Evolutionary conservation across 2,888 invertebrate genomes (phyloP), one percentile per base, ranked within the genome.

Genomic region (Andricus quercusramuli): DNA sequence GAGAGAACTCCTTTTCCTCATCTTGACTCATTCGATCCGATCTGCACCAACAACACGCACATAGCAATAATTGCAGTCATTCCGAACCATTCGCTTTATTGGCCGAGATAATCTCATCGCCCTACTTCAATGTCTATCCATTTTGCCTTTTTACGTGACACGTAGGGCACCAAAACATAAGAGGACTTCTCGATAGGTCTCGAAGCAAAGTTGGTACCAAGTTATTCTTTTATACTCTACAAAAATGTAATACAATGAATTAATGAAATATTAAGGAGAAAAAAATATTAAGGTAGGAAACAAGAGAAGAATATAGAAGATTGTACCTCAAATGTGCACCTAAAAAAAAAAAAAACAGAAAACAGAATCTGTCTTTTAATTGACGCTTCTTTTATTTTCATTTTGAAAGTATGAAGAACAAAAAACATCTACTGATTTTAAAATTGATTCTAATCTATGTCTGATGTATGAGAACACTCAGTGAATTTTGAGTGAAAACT

Each of bases 51-150:
- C 83, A 87, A 89, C 91, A 90, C 90, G 90, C 90, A 87, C 90
- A 86, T 88, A 88, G 88, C 88, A 86, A 91, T 91, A 91, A 91
- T 91, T 90, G 89, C 90, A 90, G 90, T 91, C 88, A 90, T 91
- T 91, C 87, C 88, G 86, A 88, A 87, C 90, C 86, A 90, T 90
- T 90, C 91, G 86, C 87, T 90, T 90, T 91, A 90, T 91, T 90
- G 88, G 87, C 83, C 84, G 82, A 90, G 89, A 91, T 91, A 91
- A 91, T 90, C 90, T 90, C 90, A 88, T 90, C 91, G 88, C 87
- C 88, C 89, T 86, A 86, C 83, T 90, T 90, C 80, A 89, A 89
- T 89, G 89, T 89, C 89, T 85, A 87, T 88, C 89, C 89, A 89
- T 90, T 91, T 89, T 86, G 85, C 86, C 86, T 80, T 87, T 32